These are phyloP conservation scores for Vulpes vulpes DNA, from an alignment of 2,113 vertebrate species.

Conservation along the genomic window DNA sequence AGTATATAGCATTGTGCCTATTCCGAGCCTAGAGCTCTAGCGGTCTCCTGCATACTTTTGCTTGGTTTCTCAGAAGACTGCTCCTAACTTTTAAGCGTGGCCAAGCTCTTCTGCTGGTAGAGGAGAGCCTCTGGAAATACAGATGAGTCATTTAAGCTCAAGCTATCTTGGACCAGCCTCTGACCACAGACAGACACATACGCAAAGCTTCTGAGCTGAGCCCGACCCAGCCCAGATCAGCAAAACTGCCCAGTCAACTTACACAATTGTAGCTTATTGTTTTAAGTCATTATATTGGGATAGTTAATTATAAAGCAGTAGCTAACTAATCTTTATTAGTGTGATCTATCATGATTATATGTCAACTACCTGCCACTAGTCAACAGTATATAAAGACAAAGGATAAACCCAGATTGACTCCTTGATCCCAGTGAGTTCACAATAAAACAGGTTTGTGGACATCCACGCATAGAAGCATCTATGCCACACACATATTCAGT, in stretches of 20 bases:
- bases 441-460: neutral
- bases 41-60: neutral
- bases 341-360: neutral
- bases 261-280: neutral
- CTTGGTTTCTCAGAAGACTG: neutral
- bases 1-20: neutral
- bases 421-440: neutral
- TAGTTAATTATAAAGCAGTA: neutral
- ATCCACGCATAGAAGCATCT: too few relatives aligned
- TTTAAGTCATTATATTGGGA: neutral
- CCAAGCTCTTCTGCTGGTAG: neutral
- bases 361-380: neutral
- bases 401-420: neutral
- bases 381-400: neutral
- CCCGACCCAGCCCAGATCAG: neutral
- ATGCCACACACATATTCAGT: neutral
- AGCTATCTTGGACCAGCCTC: neutral
- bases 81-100: neutral
- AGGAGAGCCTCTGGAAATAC: neutral
- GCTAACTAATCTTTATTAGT: neutral
- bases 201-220: neutral
- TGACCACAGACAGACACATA: neutral
- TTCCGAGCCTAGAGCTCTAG: neutral
- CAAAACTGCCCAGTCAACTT: neutral
- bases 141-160: neutral